Percentiles rank a stretch among this genome's conserved stretches.
Conservation (phyloP, 2,113 vertebrate genomes). For the Anguilla japonica region DNA sequence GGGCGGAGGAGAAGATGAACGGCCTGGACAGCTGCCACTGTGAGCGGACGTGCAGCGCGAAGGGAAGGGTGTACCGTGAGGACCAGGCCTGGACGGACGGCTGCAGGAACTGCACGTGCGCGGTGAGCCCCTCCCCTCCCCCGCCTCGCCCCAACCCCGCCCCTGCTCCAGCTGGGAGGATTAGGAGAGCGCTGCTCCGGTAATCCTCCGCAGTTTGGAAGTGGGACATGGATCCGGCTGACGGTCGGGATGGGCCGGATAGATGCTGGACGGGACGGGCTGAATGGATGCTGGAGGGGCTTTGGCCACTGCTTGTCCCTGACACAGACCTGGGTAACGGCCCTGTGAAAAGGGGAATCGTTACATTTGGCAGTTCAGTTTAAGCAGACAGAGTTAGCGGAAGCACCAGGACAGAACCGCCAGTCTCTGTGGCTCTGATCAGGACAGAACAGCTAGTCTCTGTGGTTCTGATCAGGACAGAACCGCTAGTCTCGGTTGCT, state of each 20-base stretch:
- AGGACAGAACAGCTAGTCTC: too few species aligned
- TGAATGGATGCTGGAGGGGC: not conserved
- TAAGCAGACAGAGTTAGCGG: too few species aligned
- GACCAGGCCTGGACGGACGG: constrained; percentile 82
- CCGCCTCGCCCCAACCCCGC: not conserved
- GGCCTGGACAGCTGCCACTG: constrained; percentile 86
- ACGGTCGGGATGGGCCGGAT: not conserved
- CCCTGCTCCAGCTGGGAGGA: not conserved
- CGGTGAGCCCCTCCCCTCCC: constrained; percentile 65
- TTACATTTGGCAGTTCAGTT: too few species aligned
- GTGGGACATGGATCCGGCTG: not conserved
- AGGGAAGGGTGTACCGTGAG: constrained; percentile 78
- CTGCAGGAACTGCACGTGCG: constrained; percentile 87
- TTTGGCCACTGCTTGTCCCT: not conserved
- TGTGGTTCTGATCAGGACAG: too few species aligned
- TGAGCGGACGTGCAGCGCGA: constrained; percentile 80
- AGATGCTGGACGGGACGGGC: not conserved
- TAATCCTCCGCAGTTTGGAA: not conserved
- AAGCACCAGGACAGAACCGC: too few species aligned
- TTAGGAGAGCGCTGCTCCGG: not conserved
- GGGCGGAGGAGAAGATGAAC: constrained; percentile 84
- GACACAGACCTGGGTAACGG: not conserved
- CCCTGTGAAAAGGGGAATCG: not conserved
- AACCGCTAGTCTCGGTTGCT: too few species aligned
- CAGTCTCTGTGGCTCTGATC: too few species aligned